phyloP scores from a whole-genome alignment of 1,140 invertebrate species.

The Drosophila nebulosa region DNA sequence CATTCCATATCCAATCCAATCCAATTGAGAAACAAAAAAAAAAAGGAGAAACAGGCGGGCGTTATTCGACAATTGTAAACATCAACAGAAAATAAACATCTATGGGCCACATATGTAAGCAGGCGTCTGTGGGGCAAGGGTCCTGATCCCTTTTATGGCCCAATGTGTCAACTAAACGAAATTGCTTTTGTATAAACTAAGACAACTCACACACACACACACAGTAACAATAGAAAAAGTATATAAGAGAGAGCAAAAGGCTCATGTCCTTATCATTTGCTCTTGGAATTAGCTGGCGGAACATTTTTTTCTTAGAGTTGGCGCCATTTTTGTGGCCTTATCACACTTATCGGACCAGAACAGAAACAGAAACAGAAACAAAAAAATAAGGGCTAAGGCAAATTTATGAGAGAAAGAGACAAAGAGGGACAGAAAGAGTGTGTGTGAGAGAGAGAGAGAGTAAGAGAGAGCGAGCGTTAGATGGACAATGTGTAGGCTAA shows the following conservation, averaged over 20 bases:
- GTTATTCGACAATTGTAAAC: background rate
- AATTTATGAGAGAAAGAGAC: background rate
- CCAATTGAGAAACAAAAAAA: conserved; percentile 10
- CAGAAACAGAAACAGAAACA: conserved; percentile 16
- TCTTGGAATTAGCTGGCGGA: background rate
- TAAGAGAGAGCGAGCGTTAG: background rate
- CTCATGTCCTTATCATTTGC: background rate
- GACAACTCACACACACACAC: background rate
- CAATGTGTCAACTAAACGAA: conserved; percentile 47
- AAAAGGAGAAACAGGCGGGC: conserved; percentile 47
- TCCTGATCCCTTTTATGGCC: conserved; percentile 49
- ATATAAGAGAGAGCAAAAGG: background rate
- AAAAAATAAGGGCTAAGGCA: background rate
- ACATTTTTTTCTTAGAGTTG: conserved; percentile 4
- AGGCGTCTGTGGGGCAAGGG: conserved; percentile 12
- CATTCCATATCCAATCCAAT: conserved; percentile 31
- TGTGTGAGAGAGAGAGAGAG: background rate
- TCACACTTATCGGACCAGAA: background rate
- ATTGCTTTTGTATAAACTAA: conserved; percentile 46
- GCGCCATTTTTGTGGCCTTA: conserved; percentile 18
- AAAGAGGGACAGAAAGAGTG: background rate
- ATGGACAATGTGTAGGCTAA: background rate
- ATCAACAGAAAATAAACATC: conserved; percentile 2
- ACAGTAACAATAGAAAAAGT: conserved; percentile 28
- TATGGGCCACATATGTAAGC: conserved; percentile 6